Evolutionary conservation across 2,888 invertebrate species (phyloP).

Genomic region (Pseudoips prasinana): DNA sequence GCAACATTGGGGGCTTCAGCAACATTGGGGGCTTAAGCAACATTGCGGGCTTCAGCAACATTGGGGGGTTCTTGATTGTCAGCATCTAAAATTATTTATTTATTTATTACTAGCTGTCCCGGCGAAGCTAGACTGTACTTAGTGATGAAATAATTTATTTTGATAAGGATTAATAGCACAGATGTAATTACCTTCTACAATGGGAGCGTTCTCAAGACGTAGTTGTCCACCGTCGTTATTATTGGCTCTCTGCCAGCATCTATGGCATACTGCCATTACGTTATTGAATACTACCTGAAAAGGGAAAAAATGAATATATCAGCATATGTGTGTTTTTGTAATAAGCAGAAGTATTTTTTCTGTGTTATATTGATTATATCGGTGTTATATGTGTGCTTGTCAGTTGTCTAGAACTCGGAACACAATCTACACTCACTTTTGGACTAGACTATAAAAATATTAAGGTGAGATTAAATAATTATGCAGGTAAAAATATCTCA

Average conservation of each 20-base stretch:
- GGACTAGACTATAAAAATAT: conserved; percentile 8
- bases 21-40: conserved; percentile 4
- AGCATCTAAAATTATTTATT: conserved; percentile 7
- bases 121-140: conserved; percentile 7
- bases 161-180: conserved; percentile 2
- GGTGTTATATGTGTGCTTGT: conserved; percentile 7
- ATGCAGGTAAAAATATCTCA: conserved; percentile 10
- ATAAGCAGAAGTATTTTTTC: conserved; percentile 6
- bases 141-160: conserved; percentile 4
- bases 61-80: conserved; percentile 9
- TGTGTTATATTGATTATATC: conserved; percentile 9
- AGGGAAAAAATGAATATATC: conserved; percentile 2
- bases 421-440: conserved; percentile 8
- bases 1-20: conserved; percentile 4
- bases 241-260: conserved; percentile 12
- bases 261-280: conserved; percentile 12
- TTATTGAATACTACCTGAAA: conserved; percentile 8
- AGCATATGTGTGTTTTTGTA: conserved; percentile 6
- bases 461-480: conserved; percentile 9
- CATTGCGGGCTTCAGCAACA: conserved; percentile 4
- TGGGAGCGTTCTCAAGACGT: conserved; percentile 3
- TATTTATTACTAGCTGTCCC: conserved; percentile 6
- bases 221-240: conserved; percentile 1
- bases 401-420: conserved; percentile 9
- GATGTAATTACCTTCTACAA: conserved; percentile 1